Conservation (phyloP, 1,140 invertebrate species). For the Caerostris extrusa region DNA sequence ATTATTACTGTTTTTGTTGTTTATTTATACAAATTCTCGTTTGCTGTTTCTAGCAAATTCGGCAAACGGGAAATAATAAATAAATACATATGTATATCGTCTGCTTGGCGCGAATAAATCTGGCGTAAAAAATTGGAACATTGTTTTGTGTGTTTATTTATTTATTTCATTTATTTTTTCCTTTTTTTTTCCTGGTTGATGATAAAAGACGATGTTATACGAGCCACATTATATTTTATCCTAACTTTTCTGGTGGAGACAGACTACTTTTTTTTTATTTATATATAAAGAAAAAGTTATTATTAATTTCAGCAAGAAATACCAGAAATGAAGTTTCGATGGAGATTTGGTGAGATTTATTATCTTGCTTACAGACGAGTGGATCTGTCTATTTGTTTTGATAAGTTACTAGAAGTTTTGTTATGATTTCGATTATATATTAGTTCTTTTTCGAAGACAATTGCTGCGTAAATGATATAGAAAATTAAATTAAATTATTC, state of each 20-base stretch:
- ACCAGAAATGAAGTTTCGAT: not conserved
- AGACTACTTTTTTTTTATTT: not conserved
- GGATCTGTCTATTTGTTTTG: not conserved
- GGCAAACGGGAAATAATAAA: not conserved
- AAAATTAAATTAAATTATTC: no score
- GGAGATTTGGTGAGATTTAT: not conserved
- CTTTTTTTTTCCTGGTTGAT: not conserved
- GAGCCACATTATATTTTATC: slow-evolving; percentile 12
- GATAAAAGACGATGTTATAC: not conserved
- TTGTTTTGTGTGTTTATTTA: not conserved
- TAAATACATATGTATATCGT: slow-evolving; percentile 6
- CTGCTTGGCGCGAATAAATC: not conserved
- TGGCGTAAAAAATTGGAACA: not conserved
- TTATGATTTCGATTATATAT: no score
- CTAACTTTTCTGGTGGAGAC: not conserved
- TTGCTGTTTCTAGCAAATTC: not conserved
- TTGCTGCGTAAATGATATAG: no score
- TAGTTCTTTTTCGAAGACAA: no score
- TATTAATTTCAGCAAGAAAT: not conserved
- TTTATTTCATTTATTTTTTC: not conserved
- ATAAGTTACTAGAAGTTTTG: not conserved
- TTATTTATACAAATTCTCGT: slow-evolving; percentile 1
- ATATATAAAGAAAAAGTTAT: not conserved
- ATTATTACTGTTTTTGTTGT: not conserved
- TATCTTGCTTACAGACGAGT: not conserved